Evolutionary conservation across 2,797 vertebrate genomes (phyloP), one percentile per base, ranked within the genome.

Genomic region (Melanotaenia parkinsoni): DNA sequence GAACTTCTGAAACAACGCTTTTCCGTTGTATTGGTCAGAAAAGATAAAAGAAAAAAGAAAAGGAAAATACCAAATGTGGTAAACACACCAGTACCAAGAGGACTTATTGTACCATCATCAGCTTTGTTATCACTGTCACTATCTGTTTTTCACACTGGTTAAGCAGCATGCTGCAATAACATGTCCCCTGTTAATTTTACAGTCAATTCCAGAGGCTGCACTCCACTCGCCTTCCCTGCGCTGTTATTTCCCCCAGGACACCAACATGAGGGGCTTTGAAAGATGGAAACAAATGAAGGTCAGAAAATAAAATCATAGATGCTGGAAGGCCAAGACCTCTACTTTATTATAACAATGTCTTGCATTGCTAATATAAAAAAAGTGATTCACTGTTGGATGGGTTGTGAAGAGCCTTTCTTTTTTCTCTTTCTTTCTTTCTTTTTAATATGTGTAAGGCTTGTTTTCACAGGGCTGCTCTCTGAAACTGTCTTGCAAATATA

Each of bases 261-360:
- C 58, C 5, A 33, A 67, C 75, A 74, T 20, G 59, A 79, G 59
- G 71, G 63, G 37, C 71, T 81, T 63, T 79, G 83, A 76, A 76
- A 83, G 67, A 82, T 60, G 37, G 72, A 79, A 82, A 81, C 80
- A 88, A 91, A 85, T 82, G 60, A 92, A 92, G 88, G 90, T 93
- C 91, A 92, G 58, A 71, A 63, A 58, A n/a, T 62, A 72, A 85
- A 77, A 87, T 76, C 66, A 67, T 38, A 80, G 35, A 72, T 45
- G 69, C 73, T 56, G 60, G 35, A 74, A 81, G 65, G 77, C 68
- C 53, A 75, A 75, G 72, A 50, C 56, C 68, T 66, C 32, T 37
- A 57, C 70, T 87, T 60, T 62, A 75, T 86, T 78, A 78, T 76
- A 74, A 79, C 67, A 76, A 76, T 78, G 57, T 30, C 56, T 59